Evolutionary conservation across 64 coral and sea anemone genomes (phyloP).

Genomic region (Pocillopora damicornis): DNA sequence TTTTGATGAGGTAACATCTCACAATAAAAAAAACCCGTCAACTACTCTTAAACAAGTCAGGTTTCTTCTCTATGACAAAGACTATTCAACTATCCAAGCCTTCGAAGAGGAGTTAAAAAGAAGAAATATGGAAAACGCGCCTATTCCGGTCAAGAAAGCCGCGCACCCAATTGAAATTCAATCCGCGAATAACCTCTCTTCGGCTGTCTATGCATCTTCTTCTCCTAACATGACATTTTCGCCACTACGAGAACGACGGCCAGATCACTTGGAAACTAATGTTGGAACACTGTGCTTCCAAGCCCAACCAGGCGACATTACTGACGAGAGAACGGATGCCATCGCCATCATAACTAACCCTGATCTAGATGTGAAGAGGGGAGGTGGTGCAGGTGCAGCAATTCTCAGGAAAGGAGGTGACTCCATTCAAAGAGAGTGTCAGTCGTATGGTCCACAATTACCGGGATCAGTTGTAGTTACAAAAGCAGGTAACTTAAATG

Average conservation of each 20-base stretch:
- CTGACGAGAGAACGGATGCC: conserved; percentile 57
- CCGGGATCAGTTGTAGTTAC: conserved; percentile 50
- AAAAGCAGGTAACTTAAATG: conserved; percentile 11
- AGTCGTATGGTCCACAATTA: neutral
- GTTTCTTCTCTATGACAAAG: conserved; percentile 56
- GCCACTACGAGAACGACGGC: conserved; percentile 8
- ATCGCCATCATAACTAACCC: conserved; percentile 53
- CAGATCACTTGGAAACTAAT: conserved; percentile 23
- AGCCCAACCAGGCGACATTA: conserved; percentile 54
- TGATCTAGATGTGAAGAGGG: conserved; percentile 13
- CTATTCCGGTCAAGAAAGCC: neutral
- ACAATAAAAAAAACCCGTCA: neutral
- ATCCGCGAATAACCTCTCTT: neutral
- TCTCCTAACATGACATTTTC: neutral
- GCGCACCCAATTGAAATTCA: neutral
- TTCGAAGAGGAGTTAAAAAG: conserved; percentile 61
- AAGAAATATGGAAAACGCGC: neutral
- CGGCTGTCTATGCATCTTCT: neutral
- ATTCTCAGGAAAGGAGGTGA: conserved; percentile 36
- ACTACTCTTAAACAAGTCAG: conserved; percentile 36
- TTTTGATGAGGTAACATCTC: conserved; percentile 51
- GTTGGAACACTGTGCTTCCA: conserved; percentile 39
- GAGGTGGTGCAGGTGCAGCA: conserved; percentile 48
- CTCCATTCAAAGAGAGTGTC: conserved; percentile 33
- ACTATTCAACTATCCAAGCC: conserved; percentile 30